Base-by-base conservation (phyloP, 1,140 invertebrate genomes). In the Octopus bimaculoides region DNA sequence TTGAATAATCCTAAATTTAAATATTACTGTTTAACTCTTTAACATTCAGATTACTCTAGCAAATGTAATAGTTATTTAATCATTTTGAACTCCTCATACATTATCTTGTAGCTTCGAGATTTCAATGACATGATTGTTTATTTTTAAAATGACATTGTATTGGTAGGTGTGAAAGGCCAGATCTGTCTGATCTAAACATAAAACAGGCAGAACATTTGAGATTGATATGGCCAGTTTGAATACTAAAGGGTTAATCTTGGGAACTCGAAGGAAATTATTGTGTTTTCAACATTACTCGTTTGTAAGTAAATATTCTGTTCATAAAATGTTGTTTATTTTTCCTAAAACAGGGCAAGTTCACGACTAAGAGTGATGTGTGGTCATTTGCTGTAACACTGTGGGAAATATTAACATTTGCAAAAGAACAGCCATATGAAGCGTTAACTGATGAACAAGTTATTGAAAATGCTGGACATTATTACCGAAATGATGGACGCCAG, bases 321-420 rank as follows among this genome's bases (percentile, higher is more conserved):
- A 8, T 14, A 71, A 77, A 66, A 17, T 41, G 9, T 14, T 41
- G 69, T 61, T 77, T 54, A 7, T 78, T 74, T 80, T 82, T 69
- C 56, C n/a, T 78, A 77, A 79, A 85, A 84, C 83, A 90, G 89
- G 94, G 93, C 54, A 95, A 95, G 88, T 95, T 94, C 87, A 94
- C 94, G 5, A 94, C 93, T 26, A 96, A 96, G 86, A 95, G 94
- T 84, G 95, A 96, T 89, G 95, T 96, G 9, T 96, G 95, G 95
- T 93, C 95, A 54, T 96, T 96, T 87, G 95, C 94, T n/a, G 94
- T 96, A 4, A 94, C 95, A 61, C 91, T 96, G 54, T 97, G 96
- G 95, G 96, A 97, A 91, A 94, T 97, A 76, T 90, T 97, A 82
- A 96, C 95, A 14, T 95, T 96, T 88, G 94, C 94, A 9, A 90